Evolutionary conservation across 2,113 vertebrate species (phyloP), one percentile per base, ranked within the genome.

Genomic region (Coregonus clupeaformis): DNA sequence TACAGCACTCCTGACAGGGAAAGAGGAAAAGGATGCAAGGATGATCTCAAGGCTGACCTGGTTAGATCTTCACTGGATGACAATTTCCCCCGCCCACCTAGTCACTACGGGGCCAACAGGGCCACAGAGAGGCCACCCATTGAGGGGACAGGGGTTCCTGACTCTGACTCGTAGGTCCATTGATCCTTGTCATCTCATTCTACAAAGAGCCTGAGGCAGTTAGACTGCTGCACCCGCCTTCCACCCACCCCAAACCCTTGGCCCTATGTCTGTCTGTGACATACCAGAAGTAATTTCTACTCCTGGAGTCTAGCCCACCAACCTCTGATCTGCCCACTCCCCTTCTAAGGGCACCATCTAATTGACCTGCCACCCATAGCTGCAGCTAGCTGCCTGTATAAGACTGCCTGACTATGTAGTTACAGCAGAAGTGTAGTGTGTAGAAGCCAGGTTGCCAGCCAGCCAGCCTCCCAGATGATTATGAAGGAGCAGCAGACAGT

Each of bases 21-120:
- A 55, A 55, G 52, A 55, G 52, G 52, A 55, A 55, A 7, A 55
- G 52, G 45, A 13, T 27, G 27, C 27, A 27, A 27, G 27, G 18
- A 18, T 52, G 49, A 16, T 14, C 49, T 16, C 22, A 32, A 47
- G 63, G 67, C 72, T 72, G 75, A 79, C 80, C 86, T 81, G 45
- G 49, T 85, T 81, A 82, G 78, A 86, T 78, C 76, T 70, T 80
- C 79, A 77, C 78, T 4, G 67, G 73, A 73, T 76, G 82, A 85
- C 82, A 72, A 88, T 90, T 89, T 87, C 72, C 80, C 82, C 67
- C 83, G 85, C 78, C 83, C n/a, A n/a, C 76, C 83, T 87, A 81
- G 52, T 86, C 83, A 55, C 74, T 67, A 76, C 81, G 25, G 77
- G 79, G 75, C 78, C 84, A 74, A 71, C 68, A 68, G 57, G 57